These are phyloP conservation scores for Spatulosminthurus flaviceps DNA, from an alignment of 2,888 invertebrate genomes.

Conservation along the genomic window DNA sequence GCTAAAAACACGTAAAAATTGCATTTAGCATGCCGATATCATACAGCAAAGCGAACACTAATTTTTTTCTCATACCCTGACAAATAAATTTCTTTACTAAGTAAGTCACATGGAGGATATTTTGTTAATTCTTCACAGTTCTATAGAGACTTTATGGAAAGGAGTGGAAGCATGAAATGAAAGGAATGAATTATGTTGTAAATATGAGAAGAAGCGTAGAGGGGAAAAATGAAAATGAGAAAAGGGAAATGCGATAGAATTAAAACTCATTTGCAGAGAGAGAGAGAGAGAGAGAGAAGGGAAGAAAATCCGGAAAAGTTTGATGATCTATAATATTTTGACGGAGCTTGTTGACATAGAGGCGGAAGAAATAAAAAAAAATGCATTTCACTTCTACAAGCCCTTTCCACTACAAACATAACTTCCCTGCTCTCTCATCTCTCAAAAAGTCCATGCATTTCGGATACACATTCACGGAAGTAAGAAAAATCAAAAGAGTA, in stretches of 20 bases:
- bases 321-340: slow-evolving; percentile 44
- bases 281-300: not conserved
- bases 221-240: not conserved
- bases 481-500: slow-evolving; percentile 22
- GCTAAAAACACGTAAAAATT: not conserved
- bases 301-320: slow-evolving; percentile 25
- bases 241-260: slow-evolving; percentile 1
- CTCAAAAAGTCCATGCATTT: not conserved
- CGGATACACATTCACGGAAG: slow-evolving; percentile 39
- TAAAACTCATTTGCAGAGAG: slow-evolving; percentile 29
- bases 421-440: not conserved
- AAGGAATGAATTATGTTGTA: too few relatives aligned
- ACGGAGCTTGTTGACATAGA: slow-evolving; percentile 29
- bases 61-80: too few relatives aligned
- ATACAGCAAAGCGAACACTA: too few relatives aligned
- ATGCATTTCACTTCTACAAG: not conserved
- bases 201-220: too few relatives aligned
- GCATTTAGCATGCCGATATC: too few relatives aligned
- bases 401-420: slow-evolving; percentile 4
- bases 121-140: too few relatives aligned
- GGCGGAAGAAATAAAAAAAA: slow-evolving; percentile 39
- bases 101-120: too few relatives aligned
- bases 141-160: too few relatives aligned
- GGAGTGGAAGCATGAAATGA: too few relatives aligned
- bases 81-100: too few relatives aligned